These are phyloP conservation scores for Glareola pratincola DNA, from an alignment of 2,113 vertebrate species.

Conservation along the genomic window DNA sequence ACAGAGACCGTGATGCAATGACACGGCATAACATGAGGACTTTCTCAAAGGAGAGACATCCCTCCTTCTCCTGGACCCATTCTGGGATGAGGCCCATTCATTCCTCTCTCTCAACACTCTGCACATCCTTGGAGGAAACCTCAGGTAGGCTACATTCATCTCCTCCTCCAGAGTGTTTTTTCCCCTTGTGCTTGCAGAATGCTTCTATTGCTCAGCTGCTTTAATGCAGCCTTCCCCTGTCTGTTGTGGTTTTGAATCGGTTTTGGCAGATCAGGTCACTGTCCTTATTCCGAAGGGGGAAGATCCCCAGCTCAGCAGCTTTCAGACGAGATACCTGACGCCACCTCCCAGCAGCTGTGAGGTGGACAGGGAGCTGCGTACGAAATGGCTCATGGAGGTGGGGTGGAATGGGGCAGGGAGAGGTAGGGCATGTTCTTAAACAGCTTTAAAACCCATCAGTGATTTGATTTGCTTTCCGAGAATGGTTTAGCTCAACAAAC, in stretches of 20 bases:
- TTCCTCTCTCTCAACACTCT: background rate
- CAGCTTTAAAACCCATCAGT: conserved; percentile 52
- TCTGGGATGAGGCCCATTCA: background rate
- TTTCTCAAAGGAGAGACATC: background rate
- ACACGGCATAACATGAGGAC: fast-evolving
- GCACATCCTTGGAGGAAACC: background rate
- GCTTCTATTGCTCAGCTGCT: background rate
- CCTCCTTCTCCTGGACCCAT: background rate
- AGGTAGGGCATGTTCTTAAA: conserved; percentile 30
- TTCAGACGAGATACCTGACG: fast-evolving
- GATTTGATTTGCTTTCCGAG: conserved; percentile 71
- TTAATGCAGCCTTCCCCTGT: background rate
- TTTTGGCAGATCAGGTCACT: background rate
- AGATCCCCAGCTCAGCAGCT: background rate
- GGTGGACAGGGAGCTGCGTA: background rate
- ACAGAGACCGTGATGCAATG: fast-evolving
- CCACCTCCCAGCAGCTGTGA: background rate
- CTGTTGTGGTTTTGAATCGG: background rate
- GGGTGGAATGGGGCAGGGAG: background rate
- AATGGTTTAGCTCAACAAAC: conserved; percentile 72
- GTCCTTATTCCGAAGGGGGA: background rate
- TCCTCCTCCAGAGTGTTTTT: background rate
- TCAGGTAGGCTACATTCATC: fast-evolving
- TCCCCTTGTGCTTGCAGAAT: background rate
- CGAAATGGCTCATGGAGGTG: background rate